These are phyloP conservation scores for Trissoscelio sp. DNA, from an alignment of 2,888 invertebrate species.

Conservation along the genomic window DNA sequence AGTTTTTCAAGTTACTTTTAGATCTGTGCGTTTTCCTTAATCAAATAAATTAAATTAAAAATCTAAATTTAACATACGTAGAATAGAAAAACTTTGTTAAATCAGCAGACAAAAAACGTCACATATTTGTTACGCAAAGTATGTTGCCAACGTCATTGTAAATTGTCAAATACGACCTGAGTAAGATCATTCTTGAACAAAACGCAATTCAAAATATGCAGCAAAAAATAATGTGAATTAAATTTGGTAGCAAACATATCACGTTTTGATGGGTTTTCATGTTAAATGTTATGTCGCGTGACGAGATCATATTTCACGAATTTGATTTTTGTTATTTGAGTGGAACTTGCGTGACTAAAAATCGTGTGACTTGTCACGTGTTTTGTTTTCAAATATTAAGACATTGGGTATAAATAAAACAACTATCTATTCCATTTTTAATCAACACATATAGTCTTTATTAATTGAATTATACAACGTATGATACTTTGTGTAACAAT, in stretches of 20 bases:
- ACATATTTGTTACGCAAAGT: not conserved
- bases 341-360: not conserved
- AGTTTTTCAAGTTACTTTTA: too few relatives aligned
- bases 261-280: not conserved
- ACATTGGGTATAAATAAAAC: not conserved
- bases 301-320: conserved; percentile 1
- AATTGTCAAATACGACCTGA: not conserved
- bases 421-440: not conserved
- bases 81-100: not conserved
- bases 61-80: not conserved
- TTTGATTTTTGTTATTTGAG: conserved; percentile 8
- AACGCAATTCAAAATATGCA: not conserved
- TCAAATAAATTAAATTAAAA: too few relatives aligned
- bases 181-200: not conserved
- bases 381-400: not conserved
- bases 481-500: too few relatives aligned
- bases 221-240: not conserved
- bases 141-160: not conserved
- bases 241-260: not conserved
- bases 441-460: too few relatives aligned
- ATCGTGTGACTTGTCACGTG: not conserved
- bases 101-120: not conserved
- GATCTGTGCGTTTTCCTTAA: too few relatives aligned
- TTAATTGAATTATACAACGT: too few relatives aligned
- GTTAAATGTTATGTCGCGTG: conserved; percentile 5